A percentile compares a stretch with the other conserved stretches of the same genome.
phyloP scores from a whole-genome alignment of 2,113 vertebrate genomes.

The Rattus rattus region DNA sequence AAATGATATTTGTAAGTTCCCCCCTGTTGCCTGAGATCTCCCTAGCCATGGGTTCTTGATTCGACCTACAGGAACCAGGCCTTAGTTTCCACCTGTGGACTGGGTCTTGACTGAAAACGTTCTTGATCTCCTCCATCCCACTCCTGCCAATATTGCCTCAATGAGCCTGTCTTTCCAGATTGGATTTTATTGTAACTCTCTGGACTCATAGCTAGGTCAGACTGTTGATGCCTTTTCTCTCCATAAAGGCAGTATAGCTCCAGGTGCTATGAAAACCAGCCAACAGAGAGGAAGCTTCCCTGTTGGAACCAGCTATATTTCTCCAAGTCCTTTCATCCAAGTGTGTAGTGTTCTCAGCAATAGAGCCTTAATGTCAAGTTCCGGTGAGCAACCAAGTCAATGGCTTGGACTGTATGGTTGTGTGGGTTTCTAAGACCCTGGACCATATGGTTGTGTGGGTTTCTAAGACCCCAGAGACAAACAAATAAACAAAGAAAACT shows the following conservation, averaged over 20 bases:
- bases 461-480: not conserved
- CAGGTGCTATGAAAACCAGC: not conserved
- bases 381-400: not conserved
- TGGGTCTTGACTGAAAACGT: not conserved
- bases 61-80: not conserved
- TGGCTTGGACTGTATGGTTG: no score
- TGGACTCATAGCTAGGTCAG: not conserved
- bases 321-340: no score
- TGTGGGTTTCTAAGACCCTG: not conserved
- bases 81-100: no score
- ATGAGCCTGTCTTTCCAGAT: not conserved
- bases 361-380: not conserved
- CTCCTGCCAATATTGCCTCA: no score
- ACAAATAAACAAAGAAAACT: no score
- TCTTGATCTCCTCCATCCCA: no score
- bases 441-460: no score
- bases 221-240: not conserved
- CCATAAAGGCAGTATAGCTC: not conserved
- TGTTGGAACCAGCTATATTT: not conserved
- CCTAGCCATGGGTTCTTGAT: not conserved
- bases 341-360: not conserved
- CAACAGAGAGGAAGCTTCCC: not conserved
- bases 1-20: not conserved
- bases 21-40: not conserved
- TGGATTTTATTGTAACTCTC: not conserved